These are phyloP conservation scores for Gnatocerus cornutus DNA, from an alignment of 2,888 invertebrate genomes.

Conservation along the genomic window DNA sequence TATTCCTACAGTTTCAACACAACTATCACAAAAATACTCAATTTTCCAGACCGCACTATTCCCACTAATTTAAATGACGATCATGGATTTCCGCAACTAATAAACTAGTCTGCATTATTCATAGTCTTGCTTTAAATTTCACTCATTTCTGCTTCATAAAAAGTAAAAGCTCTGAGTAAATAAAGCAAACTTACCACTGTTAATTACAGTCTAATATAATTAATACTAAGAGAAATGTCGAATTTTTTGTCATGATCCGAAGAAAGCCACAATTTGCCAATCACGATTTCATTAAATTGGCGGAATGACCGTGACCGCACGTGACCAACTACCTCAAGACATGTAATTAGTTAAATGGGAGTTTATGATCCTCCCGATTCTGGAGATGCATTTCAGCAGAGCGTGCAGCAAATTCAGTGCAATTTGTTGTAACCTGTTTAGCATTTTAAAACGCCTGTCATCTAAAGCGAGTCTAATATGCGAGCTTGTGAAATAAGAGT, in stretches of 20 bases:
- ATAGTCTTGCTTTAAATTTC: no score
- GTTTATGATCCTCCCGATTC: not conserved
- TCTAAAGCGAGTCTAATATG: not conserved
- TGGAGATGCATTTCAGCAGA: no score
- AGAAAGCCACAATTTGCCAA: constrained; percentile 38
- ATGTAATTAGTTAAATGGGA: not conserved
- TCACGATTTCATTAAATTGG: constrained; percentile 40
- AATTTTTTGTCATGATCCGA: constrained; percentile 29
- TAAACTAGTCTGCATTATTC: no score
- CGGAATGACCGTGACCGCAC: constrained; percentile 44
- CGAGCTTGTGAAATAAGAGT: not conserved
- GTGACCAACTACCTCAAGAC: constrained; percentile 28
- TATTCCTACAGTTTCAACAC: no score
- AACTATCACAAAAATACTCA: no score
- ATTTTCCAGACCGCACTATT: no score
- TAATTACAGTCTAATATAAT: constrained; percentile 5
- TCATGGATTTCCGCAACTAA: no score
- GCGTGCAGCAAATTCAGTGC: no score
- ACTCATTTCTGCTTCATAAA: not conserved
- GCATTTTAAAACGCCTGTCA: not conserved
- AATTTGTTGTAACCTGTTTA: constrained; percentile 1
- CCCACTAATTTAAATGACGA: no score
- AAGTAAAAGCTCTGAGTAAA: not conserved
- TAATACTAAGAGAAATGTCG: constrained; percentile 18
- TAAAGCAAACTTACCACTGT: not conserved